Conservation (phyloP, 92 coral and sea anemone species). For the Desmophyllum pertusum region DNA sequence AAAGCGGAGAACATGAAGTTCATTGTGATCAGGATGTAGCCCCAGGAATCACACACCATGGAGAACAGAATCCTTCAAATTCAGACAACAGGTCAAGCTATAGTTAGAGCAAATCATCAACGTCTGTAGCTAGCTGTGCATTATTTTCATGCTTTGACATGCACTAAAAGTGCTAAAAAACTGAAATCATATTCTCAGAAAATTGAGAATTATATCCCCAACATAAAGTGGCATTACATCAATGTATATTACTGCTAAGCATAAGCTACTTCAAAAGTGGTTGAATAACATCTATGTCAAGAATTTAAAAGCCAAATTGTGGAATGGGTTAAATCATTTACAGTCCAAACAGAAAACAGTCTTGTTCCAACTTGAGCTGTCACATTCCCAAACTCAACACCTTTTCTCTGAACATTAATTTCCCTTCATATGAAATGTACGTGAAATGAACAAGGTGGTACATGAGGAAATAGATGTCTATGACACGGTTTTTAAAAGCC, state of each 20-base stretch:
- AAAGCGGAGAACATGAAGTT: background rate
- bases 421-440: background rate
- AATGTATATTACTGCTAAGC: background rate
- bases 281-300: background rate
- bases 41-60: background rate
- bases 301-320: background rate
- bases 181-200: background rate
- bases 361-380: background rate
- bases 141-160: background rate
- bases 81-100: slow-evolving; percentile 1
- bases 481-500: background rate
- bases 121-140: background rate
- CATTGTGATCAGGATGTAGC: slow-evolving; percentile 1
- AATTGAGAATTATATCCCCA: background rate
- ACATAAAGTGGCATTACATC: background rate
- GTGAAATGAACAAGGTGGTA: background rate
- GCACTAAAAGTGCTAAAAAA: background rate
- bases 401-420: background rate
- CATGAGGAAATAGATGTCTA: slow-evolving; percentile 1
- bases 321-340: slow-evolving; percentile 7
- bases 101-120: background rate
- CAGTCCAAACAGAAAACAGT: background rate
- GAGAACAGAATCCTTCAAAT: background rate
- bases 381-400: background rate
- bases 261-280: background rate